Conservation (phyloP, 2,113 vertebrate species). For the Silurus glanis region DNA sequence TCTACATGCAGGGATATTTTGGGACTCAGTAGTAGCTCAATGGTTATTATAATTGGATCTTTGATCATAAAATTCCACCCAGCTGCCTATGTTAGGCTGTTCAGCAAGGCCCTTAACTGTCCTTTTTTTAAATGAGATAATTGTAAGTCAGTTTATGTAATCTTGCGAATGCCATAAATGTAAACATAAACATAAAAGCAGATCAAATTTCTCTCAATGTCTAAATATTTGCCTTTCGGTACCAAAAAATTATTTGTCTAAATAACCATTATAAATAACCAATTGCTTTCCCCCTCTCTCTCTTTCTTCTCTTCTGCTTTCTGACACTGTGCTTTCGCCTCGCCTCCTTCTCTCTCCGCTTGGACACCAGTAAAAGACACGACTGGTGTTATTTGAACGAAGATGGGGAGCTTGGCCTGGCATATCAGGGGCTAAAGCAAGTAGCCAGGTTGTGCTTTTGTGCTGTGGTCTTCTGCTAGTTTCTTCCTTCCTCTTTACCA, state of each 20-base stretch:
- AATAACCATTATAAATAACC: constrained; percentile 4
- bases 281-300: constrained; percentile 27
- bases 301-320: constrained; percentile 44
- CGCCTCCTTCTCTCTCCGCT: constrained; percentile 49
- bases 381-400: constrained; percentile 91
- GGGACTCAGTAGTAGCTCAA: too few relatives aligned
- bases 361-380: constrained; percentile 80
- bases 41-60: too few relatives aligned
- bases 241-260: neutral
- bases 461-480: constrained; percentile 20
- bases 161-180: too few relatives aligned
- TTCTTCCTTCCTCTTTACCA: constrained; percentile 6
- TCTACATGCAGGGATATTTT: neutral
- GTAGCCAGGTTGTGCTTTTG: constrained; percentile 83
- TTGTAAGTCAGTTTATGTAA: too few relatives aligned
- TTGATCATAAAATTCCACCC: too few relatives aligned
- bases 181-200: neutral
- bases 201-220: neutral
- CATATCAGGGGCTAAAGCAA: constrained; percentile 93
- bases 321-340: constrained; percentile 61
- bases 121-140: too few relatives aligned
- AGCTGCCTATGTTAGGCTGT: too few relatives aligned
- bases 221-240: neutral
- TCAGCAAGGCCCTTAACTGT: too few relatives aligned
- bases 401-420: constrained; percentile 92